phyloP scores from a whole-genome alignment of 2,113 vertebrate species.

The Lucifuga dentata region DNA sequence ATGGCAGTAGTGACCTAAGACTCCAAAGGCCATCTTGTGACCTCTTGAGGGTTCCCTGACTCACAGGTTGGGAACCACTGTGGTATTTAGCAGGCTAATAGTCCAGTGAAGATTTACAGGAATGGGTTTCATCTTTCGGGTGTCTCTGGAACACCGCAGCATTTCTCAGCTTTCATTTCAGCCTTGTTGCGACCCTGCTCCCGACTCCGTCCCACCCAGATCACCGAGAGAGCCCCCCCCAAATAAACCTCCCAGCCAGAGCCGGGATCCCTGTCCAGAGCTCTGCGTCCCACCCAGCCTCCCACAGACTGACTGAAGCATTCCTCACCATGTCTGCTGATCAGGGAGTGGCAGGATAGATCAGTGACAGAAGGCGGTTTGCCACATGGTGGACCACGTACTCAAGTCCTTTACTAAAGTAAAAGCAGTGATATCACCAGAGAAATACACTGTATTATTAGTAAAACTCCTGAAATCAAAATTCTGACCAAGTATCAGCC shows the following conservation, averaged over 20 bases:
- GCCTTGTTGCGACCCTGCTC: constrained; percentile 42
- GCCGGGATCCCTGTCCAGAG: constrained; percentile 12
- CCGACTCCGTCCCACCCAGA: too few relatives aligned
- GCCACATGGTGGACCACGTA: too few relatives aligned
- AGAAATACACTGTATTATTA: too few relatives aligned
- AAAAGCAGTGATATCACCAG: too few relatives aligned
- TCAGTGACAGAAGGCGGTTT: not conserved
- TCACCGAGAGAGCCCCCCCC: constrained; percentile 33
- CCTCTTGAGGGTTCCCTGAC: too few relatives aligned
- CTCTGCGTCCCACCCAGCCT: constrained; percentile 13
- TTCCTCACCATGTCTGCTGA: constrained; percentile 20
- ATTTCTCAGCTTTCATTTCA: constrained; percentile 61
- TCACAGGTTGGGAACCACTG: not conserved
- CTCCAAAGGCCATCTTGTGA: too few relatives aligned
- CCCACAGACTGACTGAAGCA: constrained; percentile 11
- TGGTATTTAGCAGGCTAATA: constrained; percentile 23
- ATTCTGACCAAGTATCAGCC: too few relatives aligned
- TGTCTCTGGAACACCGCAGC: constrained; percentile 38
- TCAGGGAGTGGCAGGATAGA: constrained; percentile 25
- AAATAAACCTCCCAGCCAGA: constrained; percentile 49
- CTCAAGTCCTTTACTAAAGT: too few relatives aligned
- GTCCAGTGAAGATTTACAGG: constrained; percentile 34
- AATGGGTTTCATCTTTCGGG: constrained; percentile 71
- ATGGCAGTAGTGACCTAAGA: too few relatives aligned
- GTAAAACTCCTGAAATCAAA: too few relatives aligned